Evolutionary conservation across 2,113 vertebrate species (phyloP).

Genomic region (Ceyx cyanopectus): DNA sequence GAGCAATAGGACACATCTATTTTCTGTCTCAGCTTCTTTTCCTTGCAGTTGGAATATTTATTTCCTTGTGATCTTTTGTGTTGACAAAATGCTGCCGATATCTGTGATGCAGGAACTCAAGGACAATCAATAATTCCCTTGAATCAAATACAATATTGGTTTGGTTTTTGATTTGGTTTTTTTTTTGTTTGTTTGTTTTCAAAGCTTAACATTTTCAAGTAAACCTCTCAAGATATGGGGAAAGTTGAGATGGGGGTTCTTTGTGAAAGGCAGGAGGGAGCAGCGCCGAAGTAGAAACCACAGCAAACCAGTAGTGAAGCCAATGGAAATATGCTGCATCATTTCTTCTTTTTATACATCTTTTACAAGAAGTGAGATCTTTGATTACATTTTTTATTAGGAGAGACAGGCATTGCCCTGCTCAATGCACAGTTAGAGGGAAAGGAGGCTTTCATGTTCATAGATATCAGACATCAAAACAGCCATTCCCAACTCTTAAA

Average conservation of each 20-base stretch:
- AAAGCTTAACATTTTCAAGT: constrained; percentile 53
- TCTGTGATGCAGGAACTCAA: constrained; percentile 22
- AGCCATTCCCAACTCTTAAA: constrained; percentile 67
- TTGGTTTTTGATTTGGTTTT: neutral
- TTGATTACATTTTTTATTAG: constrained; percentile 67
- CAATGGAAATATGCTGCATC: neutral
- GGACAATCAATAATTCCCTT: constrained; percentile 46
- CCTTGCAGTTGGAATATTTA: constrained; percentile 57
- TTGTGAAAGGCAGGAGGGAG: constrained; percentile 14
- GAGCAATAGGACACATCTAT: neutral
- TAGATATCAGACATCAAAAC: constrained; percentile 68
- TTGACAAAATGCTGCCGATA: constrained; percentile 64
- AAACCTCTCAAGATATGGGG: constrained; percentile 15
- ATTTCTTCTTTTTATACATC: constrained; percentile 59
- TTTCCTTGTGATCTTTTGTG: constrained; percentile 42
- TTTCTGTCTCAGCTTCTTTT: constrained; percentile 11
- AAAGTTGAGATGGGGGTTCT: constrained; percentile 13
- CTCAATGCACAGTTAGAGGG: constrained; percentile 40
- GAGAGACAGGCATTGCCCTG: constrained; percentile 60
- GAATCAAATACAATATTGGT: constrained; percentile 55
- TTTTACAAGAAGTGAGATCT: constrained; percentile 64
- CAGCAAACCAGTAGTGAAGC: constrained; percentile 22
- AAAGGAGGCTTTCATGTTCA: constrained; percentile 68
- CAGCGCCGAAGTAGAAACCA: constrained; percentile 30
- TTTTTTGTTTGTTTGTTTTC: constrained; percentile 23